Conservation (phyloP, 2,888 invertebrate species). For the Epsilonema sp. region DNA sequence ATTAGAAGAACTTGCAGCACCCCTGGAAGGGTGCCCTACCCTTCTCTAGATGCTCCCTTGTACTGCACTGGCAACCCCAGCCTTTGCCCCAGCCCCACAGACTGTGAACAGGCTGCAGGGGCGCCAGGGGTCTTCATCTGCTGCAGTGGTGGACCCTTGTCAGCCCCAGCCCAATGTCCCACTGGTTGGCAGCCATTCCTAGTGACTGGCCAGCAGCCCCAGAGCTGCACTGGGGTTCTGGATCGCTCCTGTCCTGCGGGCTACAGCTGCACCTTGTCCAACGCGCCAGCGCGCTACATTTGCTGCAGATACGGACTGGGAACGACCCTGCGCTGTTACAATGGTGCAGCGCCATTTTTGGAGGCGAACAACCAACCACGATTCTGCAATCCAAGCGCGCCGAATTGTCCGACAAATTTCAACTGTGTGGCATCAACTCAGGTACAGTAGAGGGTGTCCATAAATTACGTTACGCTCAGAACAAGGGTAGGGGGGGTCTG, state of each 20-base stretch:
- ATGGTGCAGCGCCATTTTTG: neutral
- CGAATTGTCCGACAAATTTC: neutral
- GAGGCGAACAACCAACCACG: neutral
- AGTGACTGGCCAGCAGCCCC: neutral
- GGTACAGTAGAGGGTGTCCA: too few relatives aligned
- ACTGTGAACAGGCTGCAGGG: neutral
- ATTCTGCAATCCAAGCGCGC: neutral
- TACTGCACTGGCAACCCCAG: neutral
- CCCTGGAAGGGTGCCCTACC: neutral
- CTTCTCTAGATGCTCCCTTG: neutral
- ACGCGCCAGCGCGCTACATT: neutral
- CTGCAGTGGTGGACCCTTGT: neutral
- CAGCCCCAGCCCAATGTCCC: neutral
- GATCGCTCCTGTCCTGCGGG: neutral
- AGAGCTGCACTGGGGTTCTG: neutral
- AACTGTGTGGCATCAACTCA: neutral
- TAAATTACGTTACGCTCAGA: too few relatives aligned
- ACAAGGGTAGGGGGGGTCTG: too few relatives aligned
- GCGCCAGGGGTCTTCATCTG: neutral
- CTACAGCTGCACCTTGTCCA: neutral
- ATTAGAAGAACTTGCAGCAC: neutral
- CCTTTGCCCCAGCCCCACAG: neutral
- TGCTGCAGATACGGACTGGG: neutral
- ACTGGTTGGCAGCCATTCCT: neutral
- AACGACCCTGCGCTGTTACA: constrained; percentile 2